Evolutionary conservation across 2,113 vertebrate species (phyloP), one percentile per base, ranked within the genome.

Genomic region (Argyrosomus japonicus): DNA sequence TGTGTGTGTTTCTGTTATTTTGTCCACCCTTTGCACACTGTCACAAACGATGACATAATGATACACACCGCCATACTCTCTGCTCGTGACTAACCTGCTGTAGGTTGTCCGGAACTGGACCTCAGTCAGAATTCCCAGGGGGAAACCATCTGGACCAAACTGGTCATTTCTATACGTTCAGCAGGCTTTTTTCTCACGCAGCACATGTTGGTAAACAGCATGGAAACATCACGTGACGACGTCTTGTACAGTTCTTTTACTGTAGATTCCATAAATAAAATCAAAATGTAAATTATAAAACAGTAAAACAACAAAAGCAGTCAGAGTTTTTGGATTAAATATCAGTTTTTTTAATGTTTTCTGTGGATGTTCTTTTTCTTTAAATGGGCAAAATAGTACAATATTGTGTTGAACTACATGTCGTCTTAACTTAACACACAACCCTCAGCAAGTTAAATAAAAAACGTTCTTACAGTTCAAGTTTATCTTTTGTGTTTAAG

Each of bases 101-200:
- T 89, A 91, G 82, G 87, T 90, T 84, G 86, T 85, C 91, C 88
- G 79, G 88, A 90, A 75, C 89, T 94, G 93, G 92, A 92, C 75
- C 11, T 53, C 48, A 50, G 86, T 93, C 93, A 94, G 74, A 77
- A 82, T 76, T 87, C 93, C 88, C 70, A 76, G 64, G 69, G 89
- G 85, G 87, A 77, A 29, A 88, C 93, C 93, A 94, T 94, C 93
- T 94, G 93, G 86, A 72, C 84, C 77, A 6, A 75, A 77, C 29
- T 36, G 4, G 50, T n/a, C 27, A 8, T 82, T 91, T 92, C 90
- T 92, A 93, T 93, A 93, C 89, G 79, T 94, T 93, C 88, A 92
- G 92, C 87, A 82, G 74, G 51, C 47, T 72, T 89, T 85, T 89
- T 84, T 82, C 79, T 81, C 70, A 71, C 73, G 15, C 62, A 18